phyloP scores from a whole-genome alignment of 2,888 invertebrate genomes.

The Tanytarsus gracilentus region DNA sequence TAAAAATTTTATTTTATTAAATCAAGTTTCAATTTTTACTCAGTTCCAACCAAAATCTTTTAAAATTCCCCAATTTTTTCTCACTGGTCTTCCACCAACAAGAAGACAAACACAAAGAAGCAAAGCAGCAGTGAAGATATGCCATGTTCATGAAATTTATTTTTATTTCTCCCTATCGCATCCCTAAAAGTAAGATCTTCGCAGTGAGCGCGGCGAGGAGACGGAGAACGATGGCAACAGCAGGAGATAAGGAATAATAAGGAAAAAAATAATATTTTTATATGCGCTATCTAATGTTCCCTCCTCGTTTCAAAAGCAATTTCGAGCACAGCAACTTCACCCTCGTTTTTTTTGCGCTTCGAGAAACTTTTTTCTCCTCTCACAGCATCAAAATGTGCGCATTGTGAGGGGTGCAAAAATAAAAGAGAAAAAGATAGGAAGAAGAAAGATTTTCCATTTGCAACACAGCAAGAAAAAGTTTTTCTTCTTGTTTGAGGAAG shows the following conservation, averaged over 20 bases:
- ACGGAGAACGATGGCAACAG: not conserved
- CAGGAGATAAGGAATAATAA: slow-evolving; percentile 12
- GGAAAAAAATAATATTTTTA: slow-evolving; percentile 26
- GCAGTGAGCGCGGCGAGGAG: not conserved
- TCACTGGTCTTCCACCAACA: too few species aligned
- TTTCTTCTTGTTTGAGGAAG: not conserved
- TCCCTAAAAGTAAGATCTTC: not conserved
- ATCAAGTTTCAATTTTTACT: too few species aligned
- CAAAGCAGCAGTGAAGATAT: slow-evolving; percentile 2
- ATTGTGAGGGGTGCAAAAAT: not conserved
- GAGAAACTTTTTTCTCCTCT: not conserved
- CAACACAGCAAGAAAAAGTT: not conserved
- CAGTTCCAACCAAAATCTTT: too few species aligned
- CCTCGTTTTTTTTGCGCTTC: slow-evolving; percentile 21
- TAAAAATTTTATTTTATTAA: too few species aligned
- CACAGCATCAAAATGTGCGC: not conserved
- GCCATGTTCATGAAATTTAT: slow-evolving; percentile 12
- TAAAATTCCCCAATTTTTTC: too few species aligned
- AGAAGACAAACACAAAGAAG: too few species aligned
- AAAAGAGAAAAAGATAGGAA: not conserved
- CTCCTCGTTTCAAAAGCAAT: slow-evolving; percentile 23
- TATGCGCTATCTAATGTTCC: slow-evolving; percentile 24
- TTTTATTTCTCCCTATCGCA: slow-evolving; percentile 18
- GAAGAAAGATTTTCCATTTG: not conserved
- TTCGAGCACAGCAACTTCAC: slow-evolving; percentile 21